Evolutionary conservation across 2,797 vertebrate species (phyloP), one percentile per base, ranked within the genome.

Genomic region (Sebastiscus tertius): DNA sequence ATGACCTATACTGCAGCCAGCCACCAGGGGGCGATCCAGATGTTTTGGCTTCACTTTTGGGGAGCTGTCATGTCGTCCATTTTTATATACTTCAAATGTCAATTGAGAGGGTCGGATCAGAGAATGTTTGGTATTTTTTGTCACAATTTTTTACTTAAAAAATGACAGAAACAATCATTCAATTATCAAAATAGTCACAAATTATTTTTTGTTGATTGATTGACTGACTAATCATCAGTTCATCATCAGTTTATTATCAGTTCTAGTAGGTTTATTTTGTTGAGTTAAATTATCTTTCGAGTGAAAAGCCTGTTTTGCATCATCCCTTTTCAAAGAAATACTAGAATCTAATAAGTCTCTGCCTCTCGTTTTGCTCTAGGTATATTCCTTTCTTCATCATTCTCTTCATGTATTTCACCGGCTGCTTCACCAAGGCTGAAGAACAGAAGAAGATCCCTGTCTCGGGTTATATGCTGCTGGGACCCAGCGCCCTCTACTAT

Each of bases 311-410:
- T 24, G 14, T 39, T 22, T 46, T 39, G 18, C n/a, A 18, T 52
- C 24, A 6, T 65, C 16, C 5, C 0, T 26, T 54, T 13, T 33
- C 20, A 68, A 76, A 79, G 10, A 64, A 49, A 29, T 34, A 4
- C 1, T 22, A 31, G 2, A 49, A 61, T 46, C 2, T 62, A n/a
- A 36, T 2, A 0, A 31, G 11, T 34, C 71, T 42, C 14, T 65
- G 11, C 16, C 4, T 87, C 36, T 80, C 0, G 1, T 80, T 49
- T 52, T 66, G 39, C 82, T 84, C 3, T 80, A 99, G 98, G 98
- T 99, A 99, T 72, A 93, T 99, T 91, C 98, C 98, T 11, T 99
- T 99, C 94, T 99, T 99, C 91, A 94, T 98, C 74, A 97, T 99
- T 79, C 94, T 99, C 5, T 97, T 97, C 84, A 95, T 99, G 26